These are phyloP conservation scores for Phoxinus phoxinus DNA, from an alignment of 2,113 vertebrate genomes.

Conservation along the genomic window DNA sequence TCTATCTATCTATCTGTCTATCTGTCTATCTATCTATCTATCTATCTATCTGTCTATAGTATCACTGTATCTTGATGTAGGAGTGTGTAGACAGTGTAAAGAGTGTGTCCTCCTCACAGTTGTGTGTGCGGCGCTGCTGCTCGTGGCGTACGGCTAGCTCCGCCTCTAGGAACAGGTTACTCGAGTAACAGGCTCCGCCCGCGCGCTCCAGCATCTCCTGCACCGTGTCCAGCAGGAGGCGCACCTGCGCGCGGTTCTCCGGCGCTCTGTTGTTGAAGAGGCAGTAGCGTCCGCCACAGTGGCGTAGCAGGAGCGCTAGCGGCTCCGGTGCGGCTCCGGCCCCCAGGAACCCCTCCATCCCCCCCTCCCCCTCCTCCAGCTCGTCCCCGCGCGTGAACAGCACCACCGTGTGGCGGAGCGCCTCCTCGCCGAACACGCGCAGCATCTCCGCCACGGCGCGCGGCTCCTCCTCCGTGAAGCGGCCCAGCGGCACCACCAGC, in stretches of 20 bases:
- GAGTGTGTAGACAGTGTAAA: too few species aligned
- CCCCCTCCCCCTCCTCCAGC: conserved; percentile 66
- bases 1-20: too few species aligned
- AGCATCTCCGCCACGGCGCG: conserved; percentile 64
- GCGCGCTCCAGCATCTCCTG: conserved; percentile 67
- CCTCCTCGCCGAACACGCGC: conserved; percentile 71
- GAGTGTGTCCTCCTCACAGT: too few species aligned
- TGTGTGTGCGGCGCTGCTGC: conserved; percentile 61
- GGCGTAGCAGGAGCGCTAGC: conserved; percentile 69
- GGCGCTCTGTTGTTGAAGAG: conserved; percentile 75
- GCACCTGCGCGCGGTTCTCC: conserved; percentile 66
- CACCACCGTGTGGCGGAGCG: conserved; percentile 71
- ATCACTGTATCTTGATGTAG: too few species aligned
- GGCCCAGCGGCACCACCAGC: conserved; percentile 74
- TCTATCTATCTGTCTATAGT: too few species aligned
- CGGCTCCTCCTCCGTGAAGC: conserved; percentile 71
- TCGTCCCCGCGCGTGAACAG: conserved; percentile 77
- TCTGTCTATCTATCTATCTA: too few species aligned
- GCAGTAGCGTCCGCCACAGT: conserved; percentile 75
- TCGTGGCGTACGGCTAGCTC: conserved; percentile 72
- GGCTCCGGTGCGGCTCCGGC: conserved; percentile 62
- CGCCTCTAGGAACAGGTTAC: conserved; percentile 66
- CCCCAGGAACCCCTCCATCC: conserved; percentile 67
- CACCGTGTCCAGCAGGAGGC: conserved; percentile 69
- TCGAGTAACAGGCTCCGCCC: conserved; percentile 69